A percentile compares a stretch with the other conserved stretches of the same genome.
Conservation (phyloP, 2,797 vertebrate genomes). For the Notolepis coatsorum region DNA sequence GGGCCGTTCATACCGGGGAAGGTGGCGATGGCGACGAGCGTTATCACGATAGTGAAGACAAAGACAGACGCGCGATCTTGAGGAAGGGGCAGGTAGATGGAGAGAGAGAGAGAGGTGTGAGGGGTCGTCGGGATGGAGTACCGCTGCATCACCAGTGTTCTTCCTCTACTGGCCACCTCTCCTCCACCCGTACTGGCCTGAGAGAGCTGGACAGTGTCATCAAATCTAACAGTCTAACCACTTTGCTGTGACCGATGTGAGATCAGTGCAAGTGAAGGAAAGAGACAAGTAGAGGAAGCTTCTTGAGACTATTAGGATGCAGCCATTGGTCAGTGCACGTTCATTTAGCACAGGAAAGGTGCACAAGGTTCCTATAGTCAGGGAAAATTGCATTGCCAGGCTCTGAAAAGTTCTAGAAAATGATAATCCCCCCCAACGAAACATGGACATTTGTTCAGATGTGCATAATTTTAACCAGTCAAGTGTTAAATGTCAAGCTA, state of each 20-base stretch:
- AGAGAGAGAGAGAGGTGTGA: constrained; percentile 25
- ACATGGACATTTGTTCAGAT: constrained; percentile 7
- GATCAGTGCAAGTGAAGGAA: constrained; percentile 61
- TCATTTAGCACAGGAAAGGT: constrained; percentile 65
- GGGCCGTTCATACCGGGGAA: constrained; percentile 95
- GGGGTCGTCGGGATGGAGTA: constrained; percentile 66
- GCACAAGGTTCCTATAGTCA: constrained; percentile 40
- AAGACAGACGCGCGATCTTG: constrained; percentile 97
- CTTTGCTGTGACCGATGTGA: constrained; percentile 27
- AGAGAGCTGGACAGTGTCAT: constrained; percentile 31
- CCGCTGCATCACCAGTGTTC: constrained; percentile 47
- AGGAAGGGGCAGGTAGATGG: constrained; percentile 69
- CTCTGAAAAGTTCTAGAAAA: constrained; percentile 17
- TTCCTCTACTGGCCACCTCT: constrained; percentile 43
- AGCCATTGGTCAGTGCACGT: constrained; percentile 58
- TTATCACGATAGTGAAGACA: constrained; percentile 99
- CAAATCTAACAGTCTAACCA: constrained; percentile 16
- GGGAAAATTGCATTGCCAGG: background rate
- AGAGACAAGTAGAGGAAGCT: constrained; percentile 43
- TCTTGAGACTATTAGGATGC: constrained; percentile 37
- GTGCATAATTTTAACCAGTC: constrained; percentile 10
- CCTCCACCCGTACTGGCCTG: constrained; percentile 62
- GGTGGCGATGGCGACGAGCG: constrained; percentile 92
- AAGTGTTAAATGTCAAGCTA: constrained; percentile 15
- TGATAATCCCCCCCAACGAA: too few species aligned